Conservation (phyloP, 1,140 invertebrate species). For the Tribolium madens region DNA sequence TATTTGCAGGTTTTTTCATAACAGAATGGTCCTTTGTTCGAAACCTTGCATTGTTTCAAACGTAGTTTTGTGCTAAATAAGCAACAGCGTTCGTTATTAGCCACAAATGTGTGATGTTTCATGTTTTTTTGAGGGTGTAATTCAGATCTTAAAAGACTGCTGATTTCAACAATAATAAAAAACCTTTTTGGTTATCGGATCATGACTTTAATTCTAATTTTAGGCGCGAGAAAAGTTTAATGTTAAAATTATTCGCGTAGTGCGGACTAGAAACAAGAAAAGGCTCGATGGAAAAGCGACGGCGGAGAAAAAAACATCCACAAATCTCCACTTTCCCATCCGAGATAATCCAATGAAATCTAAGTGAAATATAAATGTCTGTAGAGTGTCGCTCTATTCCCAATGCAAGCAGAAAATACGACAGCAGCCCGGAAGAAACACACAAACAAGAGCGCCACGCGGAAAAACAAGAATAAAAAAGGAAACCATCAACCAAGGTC, state of each 20-base stretch:
- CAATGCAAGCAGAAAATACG: constrained; percentile 49
- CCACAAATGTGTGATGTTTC: too few relatives aligned
- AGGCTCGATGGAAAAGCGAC: constrained; percentile 20
- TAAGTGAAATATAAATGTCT: constrained; percentile 57
- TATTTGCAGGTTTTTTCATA: constrained; percentile 30
- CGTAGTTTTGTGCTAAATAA: constrained; percentile 29
- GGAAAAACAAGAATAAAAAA: constrained; percentile 33
- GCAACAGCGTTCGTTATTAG: constrained; percentile 8
- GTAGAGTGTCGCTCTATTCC: constrained; percentile 49
- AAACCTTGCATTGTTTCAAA: background rate
- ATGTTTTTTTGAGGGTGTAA: too few relatives aligned
- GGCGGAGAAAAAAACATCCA: constrained; percentile 42
- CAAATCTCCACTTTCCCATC: constrained; percentile 50
- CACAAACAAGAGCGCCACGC: constrained; percentile 39
- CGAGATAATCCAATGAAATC: constrained; percentile 54
- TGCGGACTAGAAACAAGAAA: constrained; percentile 8
- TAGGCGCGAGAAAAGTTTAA: background rate
- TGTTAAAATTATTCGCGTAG: constrained; percentile 12
- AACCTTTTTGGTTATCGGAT: too few relatives aligned
- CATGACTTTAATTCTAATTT: too few relatives aligned
- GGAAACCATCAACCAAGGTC: constrained; percentile 37
- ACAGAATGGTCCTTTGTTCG: constrained; percentile 1
- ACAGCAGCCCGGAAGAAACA: constrained; percentile 39
- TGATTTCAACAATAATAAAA: too few relatives aligned
- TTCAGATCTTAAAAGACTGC: too few relatives aligned